phyloP scores from a whole-genome alignment of 1,140 invertebrate species.

The Phymastichus coffea region DNA sequence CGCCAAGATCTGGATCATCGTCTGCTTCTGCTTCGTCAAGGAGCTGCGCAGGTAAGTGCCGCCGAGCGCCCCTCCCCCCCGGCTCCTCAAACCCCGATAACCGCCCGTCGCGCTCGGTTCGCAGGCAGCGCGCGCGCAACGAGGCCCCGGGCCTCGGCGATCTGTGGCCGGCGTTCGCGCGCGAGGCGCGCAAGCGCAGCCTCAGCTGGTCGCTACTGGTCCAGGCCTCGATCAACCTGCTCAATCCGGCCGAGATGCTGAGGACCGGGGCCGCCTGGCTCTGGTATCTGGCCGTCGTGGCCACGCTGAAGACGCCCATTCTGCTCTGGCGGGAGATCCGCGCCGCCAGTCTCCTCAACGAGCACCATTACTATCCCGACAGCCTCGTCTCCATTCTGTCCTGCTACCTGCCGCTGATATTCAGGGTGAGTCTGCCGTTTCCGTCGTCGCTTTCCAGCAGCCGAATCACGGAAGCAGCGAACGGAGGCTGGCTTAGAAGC shows the following conservation, averaged over 20 bases:
- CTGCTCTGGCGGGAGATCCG: constrained; percentile 42
- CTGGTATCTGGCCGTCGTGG: constrained; percentile 41
- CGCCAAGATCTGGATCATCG: constrained; percentile 61
- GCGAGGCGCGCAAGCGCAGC: constrained; percentile 45
- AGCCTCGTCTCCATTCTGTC: constrained; percentile 49
- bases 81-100: constrained; percentile 25
- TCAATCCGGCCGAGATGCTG: constrained; percentile 42
- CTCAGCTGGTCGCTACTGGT: constrained; percentile 34
- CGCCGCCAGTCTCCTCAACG: constrained; percentile 44
- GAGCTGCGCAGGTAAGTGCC: constrained; percentile 53
- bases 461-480: background rate
- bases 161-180: constrained; percentile 31
- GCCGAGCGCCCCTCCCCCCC: background rate
- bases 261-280: constrained; percentile 30
- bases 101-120: background rate
- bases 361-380: constrained; percentile 49
- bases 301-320: constrained; percentile 43
- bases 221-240: constrained; percentile 32
- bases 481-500: no score
- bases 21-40: constrained; percentile 60
- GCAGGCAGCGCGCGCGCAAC: constrained; percentile 39
- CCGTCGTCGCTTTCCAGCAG: background rate
- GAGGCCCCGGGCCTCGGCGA: constrained; percentile 30
- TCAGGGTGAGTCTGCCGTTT: constrained; percentile 35
- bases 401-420: constrained; percentile 61